Percentiles rank a stretch among this genome's conserved stretches.
phyloP scores from a whole-genome alignment of 1,140 invertebrate species.

The Dryas iulia region DNA sequence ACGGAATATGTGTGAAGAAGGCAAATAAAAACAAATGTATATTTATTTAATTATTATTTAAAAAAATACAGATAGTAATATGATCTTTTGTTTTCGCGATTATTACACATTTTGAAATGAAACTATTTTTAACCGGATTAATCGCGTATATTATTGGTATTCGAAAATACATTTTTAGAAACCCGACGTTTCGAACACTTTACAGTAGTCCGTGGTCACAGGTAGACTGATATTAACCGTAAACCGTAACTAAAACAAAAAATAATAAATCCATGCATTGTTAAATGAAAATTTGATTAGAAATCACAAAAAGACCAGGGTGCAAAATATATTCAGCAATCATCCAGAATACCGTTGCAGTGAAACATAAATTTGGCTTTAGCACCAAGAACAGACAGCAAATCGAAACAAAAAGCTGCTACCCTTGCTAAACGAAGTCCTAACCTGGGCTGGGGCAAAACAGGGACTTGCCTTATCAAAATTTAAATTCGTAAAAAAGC shows the following conservation, averaged over 20 bases:
- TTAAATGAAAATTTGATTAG: conserved; percentile 10
- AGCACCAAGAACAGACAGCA: conserved; percentile 62
- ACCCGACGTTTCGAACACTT: no score
- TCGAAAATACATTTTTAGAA: no score
- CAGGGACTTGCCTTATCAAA: conserved; percentile 77
- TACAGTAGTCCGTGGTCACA: no score
- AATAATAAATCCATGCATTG: background rate
- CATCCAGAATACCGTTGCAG: conserved; percentile 28
- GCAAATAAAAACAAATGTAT: no score
- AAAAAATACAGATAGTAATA: no score
- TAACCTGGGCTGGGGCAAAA: conserved; percentile 65
- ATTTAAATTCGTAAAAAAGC: conserved; percentile 79
- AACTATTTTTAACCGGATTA: no score
- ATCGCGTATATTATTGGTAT: no score
- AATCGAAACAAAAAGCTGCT: conserved; percentile 64
- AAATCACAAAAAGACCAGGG: conserved; percentile 21
- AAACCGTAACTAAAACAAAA: background rate
- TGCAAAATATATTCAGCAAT: conserved; percentile 31
- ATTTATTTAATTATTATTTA: no score
- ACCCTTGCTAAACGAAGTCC: conserved; percentile 59
- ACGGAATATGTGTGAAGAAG: no score
- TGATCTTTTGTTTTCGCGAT: no score
- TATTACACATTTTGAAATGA: no score
- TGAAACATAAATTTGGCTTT: conserved; percentile 62
- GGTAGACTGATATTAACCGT: no score